These are phyloP conservation scores for Brienomyrus brachyistius DNA, from an alignment of 2,113 vertebrate genomes.

Conservation along the genomic window DNA sequence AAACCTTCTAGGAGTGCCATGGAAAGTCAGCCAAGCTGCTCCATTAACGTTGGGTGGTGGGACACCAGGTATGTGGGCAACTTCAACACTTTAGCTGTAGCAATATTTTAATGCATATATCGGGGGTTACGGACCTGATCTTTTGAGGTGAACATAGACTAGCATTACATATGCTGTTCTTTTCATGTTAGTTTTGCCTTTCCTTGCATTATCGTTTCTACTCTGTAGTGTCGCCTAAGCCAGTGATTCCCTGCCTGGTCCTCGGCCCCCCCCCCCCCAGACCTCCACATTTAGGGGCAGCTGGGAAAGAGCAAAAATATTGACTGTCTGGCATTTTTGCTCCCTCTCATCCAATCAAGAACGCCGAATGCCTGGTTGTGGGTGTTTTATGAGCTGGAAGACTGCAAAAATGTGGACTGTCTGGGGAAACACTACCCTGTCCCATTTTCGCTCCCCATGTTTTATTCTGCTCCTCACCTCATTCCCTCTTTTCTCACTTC, in stretches of 20 bases:
- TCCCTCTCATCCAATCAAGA: neutral
- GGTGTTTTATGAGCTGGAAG: neutral
- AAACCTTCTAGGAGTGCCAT: neutral
- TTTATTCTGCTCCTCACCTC: neutral
- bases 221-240: neutral
- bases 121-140: neutral
- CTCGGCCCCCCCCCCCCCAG: no score
- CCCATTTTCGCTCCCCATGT: neutral
- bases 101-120: neutral
- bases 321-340: neutral
- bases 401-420: neutral
- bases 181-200: neutral
- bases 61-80: neutral
- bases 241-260: neutral
- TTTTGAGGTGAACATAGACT: neutral
- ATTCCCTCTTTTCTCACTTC: neutral
- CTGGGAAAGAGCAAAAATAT: neutral
- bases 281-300: neutral
- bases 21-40: neutral
- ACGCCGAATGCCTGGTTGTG: neutral
- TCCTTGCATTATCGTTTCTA: neutral
- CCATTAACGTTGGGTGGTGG: neutral
- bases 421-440: neutral
- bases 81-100: neutral
- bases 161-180: neutral